phyloP scores from a whole-genome alignment of 1,140 invertebrate genomes.

The Sarcophaga bullata region DNA sequence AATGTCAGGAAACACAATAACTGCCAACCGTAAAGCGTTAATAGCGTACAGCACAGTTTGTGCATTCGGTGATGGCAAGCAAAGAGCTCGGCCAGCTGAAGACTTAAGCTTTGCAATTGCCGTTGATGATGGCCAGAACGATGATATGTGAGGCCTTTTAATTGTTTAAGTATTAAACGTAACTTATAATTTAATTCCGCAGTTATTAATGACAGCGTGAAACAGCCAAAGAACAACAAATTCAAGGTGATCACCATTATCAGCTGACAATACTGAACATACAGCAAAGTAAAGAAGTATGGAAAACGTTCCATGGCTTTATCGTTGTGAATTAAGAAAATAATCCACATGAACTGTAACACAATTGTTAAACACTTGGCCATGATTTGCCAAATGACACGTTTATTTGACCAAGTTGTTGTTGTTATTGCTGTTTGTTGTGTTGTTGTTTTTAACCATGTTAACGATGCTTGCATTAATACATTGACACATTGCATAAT shows the following conservation, averaged over 20 bases:
- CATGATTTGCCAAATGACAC: neutral
- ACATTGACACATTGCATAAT: constrained; percentile 24
- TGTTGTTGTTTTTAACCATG: neutral
- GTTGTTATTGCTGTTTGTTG: neutral
- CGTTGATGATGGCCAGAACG: neutral
- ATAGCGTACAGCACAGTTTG: neutral
- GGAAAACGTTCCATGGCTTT: neutral
- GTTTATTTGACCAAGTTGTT: neutral
- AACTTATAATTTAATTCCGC: constrained; percentile 14
- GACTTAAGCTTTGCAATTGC: neutral
- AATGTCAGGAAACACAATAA: constrained; percentile 31
- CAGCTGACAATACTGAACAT: constrained; percentile 38
- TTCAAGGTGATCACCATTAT: constrained; percentile 37
- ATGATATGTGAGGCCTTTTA: neutral
- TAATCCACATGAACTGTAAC: constrained; percentile 19
- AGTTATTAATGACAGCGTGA: neutral
- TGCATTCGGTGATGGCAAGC: neutral
- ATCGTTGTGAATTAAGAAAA: constrained; percentile 36
- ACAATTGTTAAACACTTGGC: constrained; percentile 28
- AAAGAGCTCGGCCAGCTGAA: neutral
- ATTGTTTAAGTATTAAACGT: neutral
- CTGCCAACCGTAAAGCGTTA: constrained; percentile 23
- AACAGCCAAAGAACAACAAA: neutral
- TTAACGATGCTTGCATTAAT: neutral
- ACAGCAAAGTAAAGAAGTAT: constrained; percentile 30